Conservation (phyloP, 2,113 vertebrate species). For the Rhynchopsitta pachyrhyncha region DNA sequence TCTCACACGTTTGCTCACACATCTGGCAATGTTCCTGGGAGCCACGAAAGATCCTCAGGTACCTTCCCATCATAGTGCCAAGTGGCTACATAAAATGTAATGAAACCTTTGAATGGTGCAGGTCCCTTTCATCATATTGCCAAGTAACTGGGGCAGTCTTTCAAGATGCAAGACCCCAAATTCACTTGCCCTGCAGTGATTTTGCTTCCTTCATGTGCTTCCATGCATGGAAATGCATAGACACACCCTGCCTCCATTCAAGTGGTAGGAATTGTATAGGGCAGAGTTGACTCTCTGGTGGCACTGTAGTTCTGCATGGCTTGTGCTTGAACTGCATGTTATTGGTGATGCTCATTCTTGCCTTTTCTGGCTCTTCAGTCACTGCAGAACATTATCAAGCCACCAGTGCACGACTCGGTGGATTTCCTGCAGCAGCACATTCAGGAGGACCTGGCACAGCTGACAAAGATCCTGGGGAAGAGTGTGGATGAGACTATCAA, state of each 20-base stretch:
- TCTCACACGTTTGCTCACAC: constrained; percentile 84
- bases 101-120: not conserved
- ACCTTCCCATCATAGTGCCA: not conserved
- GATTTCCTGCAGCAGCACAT: constrained; percentile 83
- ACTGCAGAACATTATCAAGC: constrained; percentile 80
- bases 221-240: not conserved
- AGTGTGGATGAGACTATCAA: constrained; percentile 82
- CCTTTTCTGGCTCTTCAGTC: constrained; percentile 1
- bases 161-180: not conserved
- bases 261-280: not conserved
- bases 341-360: not conserved
- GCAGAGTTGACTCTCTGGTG: not conserved
- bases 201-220: not conserved
- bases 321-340: not conserved
- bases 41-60: constrained; percentile 76
- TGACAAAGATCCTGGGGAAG: constrained; percentile 81
- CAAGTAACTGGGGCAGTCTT: not conserved
- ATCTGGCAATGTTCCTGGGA: constrained; percentile 86
- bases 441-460: constrained; percentile 79
- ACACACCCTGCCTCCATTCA: not conserved
- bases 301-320: not conserved
- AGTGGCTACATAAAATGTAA: not conserved
- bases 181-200: not conserved
- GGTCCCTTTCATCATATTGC: not conserved
- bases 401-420: constrained; percentile 50